A percentile compares a stretch with the other conserved stretches of the same genome.
Evolutionary conservation across 2,888 invertebrate species (phyloP).

Genomic region (Eupithecia dodoneata): DNA sequence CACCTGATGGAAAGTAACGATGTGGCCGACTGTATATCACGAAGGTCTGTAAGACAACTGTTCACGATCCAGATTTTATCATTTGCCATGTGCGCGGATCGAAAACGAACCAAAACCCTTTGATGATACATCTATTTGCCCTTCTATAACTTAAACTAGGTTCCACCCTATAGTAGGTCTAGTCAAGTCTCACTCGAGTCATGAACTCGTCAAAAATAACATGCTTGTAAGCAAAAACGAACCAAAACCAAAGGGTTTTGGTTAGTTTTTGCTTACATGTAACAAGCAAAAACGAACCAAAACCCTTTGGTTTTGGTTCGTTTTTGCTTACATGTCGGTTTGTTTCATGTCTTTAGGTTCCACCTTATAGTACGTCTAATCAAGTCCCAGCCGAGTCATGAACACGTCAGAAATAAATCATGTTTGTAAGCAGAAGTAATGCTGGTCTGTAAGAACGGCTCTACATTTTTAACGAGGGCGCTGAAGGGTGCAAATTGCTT

Average conservation of each 20-base stretch:
- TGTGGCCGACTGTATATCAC: too few species aligned
- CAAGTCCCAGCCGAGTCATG: not conserved
- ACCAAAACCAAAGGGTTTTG: too few species aligned
- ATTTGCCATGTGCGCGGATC: not conserved
- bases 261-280: too few species aligned
- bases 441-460: not conserved
- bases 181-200: not conserved
- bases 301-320: too few species aligned
- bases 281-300: too few species aligned
- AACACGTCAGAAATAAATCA: conserved; percentile 10
- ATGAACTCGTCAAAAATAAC: too few species aligned
- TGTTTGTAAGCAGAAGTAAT: conserved; percentile 8
- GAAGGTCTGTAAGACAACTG: too few species aligned
- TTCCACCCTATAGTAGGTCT: not conserved
- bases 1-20: too few species aligned
- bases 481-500: conserved; percentile 10
- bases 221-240: too few species aligned
- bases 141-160: not conserved
- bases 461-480: conserved; percentile 20
- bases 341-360: not conserved
- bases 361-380: not conserved
- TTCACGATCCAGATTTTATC: too few species aligned
- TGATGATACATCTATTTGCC: not conserved
- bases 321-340: too few species aligned
- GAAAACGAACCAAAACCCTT: not conserved